Percentiles rank a stretch among this genome's conserved stretches.
Conservation (phyloP, 2,888 invertebrate species). For the Hypena proboscidalis region DNA sequence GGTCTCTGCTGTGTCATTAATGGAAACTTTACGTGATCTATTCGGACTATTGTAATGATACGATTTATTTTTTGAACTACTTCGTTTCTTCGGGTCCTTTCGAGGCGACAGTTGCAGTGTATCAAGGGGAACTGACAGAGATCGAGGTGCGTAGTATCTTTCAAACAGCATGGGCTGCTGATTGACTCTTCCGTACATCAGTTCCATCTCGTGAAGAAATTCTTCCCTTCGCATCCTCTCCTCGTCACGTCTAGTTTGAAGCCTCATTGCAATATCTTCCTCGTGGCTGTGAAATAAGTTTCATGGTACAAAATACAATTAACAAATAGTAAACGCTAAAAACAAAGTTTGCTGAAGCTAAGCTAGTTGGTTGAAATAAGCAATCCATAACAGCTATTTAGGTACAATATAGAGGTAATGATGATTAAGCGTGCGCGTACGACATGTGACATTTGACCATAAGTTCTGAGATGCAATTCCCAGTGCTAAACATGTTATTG, state of each 20-base stretch:
- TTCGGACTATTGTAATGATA: conserved; percentile 61
- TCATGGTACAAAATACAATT: conserved; percentile 1
- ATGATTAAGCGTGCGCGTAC: too few relatives aligned
- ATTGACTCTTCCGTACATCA: conserved; percentile 89
- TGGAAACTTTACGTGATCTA: conserved; percentile 69
- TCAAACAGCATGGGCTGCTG: conserved; percentile 90
- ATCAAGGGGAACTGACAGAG: conserved; percentile 60
- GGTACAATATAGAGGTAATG: too few relatives aligned
- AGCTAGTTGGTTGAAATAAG: too few relatives aligned
- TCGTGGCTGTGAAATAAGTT: conserved; percentile 76
- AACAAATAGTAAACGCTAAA: not conserved
- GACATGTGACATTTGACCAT: too few relatives aligned
- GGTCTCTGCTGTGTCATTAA: conserved; percentile 67
- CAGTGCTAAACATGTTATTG: too few relatives aligned
- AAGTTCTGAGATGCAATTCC: too few relatives aligned
- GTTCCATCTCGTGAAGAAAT: conserved; percentile 89
- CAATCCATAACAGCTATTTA: too few relatives aligned
- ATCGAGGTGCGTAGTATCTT: conserved; percentile 87
- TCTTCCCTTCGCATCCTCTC: conserved; percentile 88
- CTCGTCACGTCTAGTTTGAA: conserved; percentile 88
- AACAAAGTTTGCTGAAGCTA: too few relatives aligned
- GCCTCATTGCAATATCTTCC: conserved; percentile 88
- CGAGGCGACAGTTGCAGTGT: conserved; percentile 69
- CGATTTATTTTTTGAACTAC: conserved; percentile 50
- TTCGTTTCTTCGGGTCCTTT: conserved; percentile 63